Conservation (phyloP, 2,888 invertebrate genomes). For the Dermolepida albohirtum region DNA sequence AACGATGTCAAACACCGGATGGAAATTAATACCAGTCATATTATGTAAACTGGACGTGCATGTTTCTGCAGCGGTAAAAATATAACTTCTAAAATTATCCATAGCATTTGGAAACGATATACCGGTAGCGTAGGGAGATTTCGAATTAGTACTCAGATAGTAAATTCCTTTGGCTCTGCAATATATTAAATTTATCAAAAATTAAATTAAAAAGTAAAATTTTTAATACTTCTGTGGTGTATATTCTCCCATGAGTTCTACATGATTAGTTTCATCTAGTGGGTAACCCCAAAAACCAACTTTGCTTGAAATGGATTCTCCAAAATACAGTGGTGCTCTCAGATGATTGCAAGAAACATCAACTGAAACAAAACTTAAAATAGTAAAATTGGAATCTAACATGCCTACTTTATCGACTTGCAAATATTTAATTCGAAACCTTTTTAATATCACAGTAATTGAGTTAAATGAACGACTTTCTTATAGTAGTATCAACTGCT, state of each 20-base stretch:
- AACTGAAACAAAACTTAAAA: slow-evolving; percentile 58
- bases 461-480: too few relatives aligned
- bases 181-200: slow-evolving; percentile 44
- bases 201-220: background rate
- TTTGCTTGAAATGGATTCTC: slow-evolving; percentile 69
- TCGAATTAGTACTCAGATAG: slow-evolving; percentile 67
- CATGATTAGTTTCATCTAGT: slow-evolving; percentile 10
- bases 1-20: too few relatives aligned
- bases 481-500: too few relatives aligned
- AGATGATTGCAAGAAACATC: slow-evolving; percentile 71
- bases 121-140: slow-evolving; percentile 66
- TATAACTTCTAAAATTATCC: background rate
- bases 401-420: too few relatives aligned
- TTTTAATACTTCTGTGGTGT: slow-evolving; percentile 18
- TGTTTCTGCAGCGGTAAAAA: too few relatives aligned
- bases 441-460: too few relatives aligned
- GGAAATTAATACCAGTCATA: too few relatives aligned
- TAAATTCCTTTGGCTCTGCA: slow-evolving; percentile 67
- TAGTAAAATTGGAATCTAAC: too few relatives aligned
- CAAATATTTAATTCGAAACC: too few relatives aligned
- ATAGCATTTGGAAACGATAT: slow-evolving; percentile 15
- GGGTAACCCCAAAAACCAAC: slow-evolving; percentile 69
- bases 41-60: too few relatives aligned
- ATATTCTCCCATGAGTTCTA: slow-evolving; percentile 43
- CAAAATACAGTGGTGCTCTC: slow-evolving; percentile 71